These are phyloP conservation scores for Parnassius mnemosyne DNA, from an alignment of 2,888 invertebrate genomes.

Conservation along the genomic window DNA sequence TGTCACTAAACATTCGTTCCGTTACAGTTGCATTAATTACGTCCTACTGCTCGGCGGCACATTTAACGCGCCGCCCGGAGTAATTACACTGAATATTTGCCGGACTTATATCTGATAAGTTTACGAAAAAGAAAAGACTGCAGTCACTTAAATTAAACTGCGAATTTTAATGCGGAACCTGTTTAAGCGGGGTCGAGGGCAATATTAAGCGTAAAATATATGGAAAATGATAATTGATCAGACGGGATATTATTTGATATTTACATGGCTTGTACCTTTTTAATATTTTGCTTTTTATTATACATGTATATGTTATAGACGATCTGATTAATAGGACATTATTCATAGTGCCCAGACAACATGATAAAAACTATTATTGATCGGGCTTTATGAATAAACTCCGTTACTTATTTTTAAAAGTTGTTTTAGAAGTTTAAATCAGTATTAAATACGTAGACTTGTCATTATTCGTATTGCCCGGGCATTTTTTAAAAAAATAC, in stretches of 20 bases:
- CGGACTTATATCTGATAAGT: slow-evolving; percentile 69
- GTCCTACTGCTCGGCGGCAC: slow-evolving; percentile 53
- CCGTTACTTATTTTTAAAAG: no score
- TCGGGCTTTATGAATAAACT: no score
- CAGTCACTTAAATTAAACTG: slow-evolving; percentile 69
- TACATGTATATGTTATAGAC: no score
- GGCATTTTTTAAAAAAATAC: no score
- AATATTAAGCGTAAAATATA: slow-evolving; percentile 21
- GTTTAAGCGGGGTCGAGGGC: slow-evolving; percentile 20
- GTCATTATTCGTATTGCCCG: no score
- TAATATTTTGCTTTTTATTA: no score
- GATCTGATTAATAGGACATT: no score
- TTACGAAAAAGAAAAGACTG: slow-evolving; percentile 47
- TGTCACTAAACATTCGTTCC: neutral
- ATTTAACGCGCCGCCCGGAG: slow-evolving; percentile 57
- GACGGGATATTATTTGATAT: slow-evolving; percentile 41
- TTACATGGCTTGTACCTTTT: slow-evolving; percentile 29
- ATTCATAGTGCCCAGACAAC: no score
- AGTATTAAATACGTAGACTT: no score
- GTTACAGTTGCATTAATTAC: slow-evolving; percentile 19
- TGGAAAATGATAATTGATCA: slow-evolving; percentile 35
- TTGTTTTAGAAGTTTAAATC: no score
- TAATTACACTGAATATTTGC: slow-evolving; percentile 72
- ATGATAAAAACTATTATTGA: no score
- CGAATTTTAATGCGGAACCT: slow-evolving; percentile 48